Evolutionary conservation across 2,113 vertebrate genomes (phyloP).

Genomic region (Neotragus moschatus): DNA sequence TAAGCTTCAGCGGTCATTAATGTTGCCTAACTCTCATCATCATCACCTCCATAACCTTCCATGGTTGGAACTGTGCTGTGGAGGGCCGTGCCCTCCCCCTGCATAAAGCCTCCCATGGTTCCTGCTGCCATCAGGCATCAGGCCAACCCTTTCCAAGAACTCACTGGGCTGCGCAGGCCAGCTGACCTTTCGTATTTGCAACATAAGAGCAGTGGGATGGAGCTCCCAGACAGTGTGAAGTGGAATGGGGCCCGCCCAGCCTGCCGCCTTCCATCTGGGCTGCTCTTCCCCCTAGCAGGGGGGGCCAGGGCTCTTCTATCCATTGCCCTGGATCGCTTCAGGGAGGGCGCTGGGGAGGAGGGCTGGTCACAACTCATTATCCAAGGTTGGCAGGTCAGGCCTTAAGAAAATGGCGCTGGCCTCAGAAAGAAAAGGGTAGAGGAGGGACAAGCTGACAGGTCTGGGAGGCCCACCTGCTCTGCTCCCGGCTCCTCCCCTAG

Average conservation of each 20-base stretch:
- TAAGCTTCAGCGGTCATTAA: not conserved
- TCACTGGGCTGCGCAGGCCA: not conserved
- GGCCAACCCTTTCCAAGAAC: not conserved
- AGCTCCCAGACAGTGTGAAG: not conserved
- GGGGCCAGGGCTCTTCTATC: not conserved
- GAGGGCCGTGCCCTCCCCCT: not conserved
- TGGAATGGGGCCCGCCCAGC: no score
- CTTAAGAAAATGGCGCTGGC: not conserved
- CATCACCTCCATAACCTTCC: not conserved
- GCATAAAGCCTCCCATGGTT: not conserved
- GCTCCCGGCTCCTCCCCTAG: not conserved
- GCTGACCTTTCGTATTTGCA: not conserved
- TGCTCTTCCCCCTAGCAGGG: not conserved
- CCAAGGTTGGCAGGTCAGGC: not conserved
- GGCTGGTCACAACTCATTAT: not conserved
- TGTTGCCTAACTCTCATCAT: not conserved
- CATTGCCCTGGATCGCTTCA: not conserved
- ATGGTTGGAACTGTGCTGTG: not conserved
- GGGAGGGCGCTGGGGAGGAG: not conserved
- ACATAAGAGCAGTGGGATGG: not conserved
- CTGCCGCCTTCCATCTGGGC: not conserved
- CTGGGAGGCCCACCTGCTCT: not conserved
- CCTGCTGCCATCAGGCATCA: not conserved
- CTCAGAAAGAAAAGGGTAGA: not conserved
- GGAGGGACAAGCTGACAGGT: not conserved